Evolutionary conservation across 1,140 invertebrate genomes (phyloP), one percentile per base, ranked within the genome.

Genomic region (Bilobella aurantiaca): DNA sequence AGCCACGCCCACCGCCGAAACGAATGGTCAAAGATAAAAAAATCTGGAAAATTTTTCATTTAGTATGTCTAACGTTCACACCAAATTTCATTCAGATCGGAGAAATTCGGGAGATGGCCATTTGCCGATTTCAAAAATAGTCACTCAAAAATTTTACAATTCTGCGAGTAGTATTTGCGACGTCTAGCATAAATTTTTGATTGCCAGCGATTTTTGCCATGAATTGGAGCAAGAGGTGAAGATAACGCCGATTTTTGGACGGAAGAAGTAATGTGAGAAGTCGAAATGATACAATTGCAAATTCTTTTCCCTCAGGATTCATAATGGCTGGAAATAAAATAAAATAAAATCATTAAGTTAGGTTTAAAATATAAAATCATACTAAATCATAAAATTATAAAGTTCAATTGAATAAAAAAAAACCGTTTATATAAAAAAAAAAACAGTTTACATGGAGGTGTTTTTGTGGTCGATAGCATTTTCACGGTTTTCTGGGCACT

Each of bases 111-210:
- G n/a, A n/a, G n/a, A n/a, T n/a, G n/a, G n/a, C n/a, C n/a, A n/a
- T n/a, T n/a, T n/a, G n/a, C n/a, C n/a, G n/a, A n/a, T n/a, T n/a
- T n/a, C n/a, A n/a, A n/a, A n/a, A n/a, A n/a, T n/a, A n/a, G n/a
- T n/a, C n/a, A n/a, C n/a, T n/a, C n/a, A n/a, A n/a, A n/a, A n/a
- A n/a, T n/a, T 58, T 67, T 62, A 73, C 71, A 25, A 73, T 58
- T n/a, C 63, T 64, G 16, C 68, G 32, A 29, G 63, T 70, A 27
- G 68, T 57, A 16, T 53, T 64, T 28, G 66, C 65, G 18, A 73
- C 71, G 58, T 73, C 71, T 30, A 73, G 31, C 66, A 68, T 73
- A 0, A 73, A 61, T 30, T 68, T 73, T 14, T 70, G 63, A 68
- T 73, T 73, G 28, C 58, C 61, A 2, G 68, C 67, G 8, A 57